A percentile compares a stretch with the other conserved stretches of the same genome.
These are phyloP conservation scores for Oeneis ivallda DNA, from an alignment of 2,888 invertebrate genomes.

Conservation along the genomic window DNA sequence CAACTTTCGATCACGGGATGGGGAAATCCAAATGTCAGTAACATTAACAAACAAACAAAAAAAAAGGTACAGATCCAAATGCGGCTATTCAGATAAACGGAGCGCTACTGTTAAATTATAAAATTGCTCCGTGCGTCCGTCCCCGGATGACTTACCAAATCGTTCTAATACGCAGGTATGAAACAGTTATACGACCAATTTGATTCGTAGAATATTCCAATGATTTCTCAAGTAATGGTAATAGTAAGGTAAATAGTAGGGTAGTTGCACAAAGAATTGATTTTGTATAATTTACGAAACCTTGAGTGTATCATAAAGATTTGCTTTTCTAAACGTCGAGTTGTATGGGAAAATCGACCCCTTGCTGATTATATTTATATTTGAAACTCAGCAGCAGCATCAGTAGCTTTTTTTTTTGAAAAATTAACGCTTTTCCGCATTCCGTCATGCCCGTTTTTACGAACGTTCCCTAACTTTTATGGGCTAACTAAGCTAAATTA, in stretches of 20 bases:
- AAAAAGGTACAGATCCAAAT: conserved; percentile 37
- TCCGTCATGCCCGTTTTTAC: no score
- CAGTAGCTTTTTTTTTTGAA: no score
- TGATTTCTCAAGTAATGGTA: conserved; percentile 4
- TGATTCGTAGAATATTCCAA: conserved; percentile 4
- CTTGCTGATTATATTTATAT: no score
- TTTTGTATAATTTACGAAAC: background rate
- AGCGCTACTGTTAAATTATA: conserved; percentile 55
- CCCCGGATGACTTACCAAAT: conserved; percentile 28
- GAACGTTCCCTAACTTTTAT: no score
- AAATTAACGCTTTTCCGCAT: no score
- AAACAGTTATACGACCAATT: conserved; percentile 15
- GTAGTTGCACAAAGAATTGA: background rate
- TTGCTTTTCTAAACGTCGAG: no score
- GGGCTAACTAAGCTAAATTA: no score
- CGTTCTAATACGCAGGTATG: conserved; percentile 25
- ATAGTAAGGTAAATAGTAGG: no score
- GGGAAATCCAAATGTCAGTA: background rate
- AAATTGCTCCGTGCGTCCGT: conserved; percentile 42
- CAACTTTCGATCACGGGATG: background rate
- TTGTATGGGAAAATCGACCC: no score
- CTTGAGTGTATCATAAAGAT: no score
- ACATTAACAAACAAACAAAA: conserved; percentile 29
- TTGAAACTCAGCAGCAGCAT: no score
- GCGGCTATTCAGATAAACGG: conserved; percentile 49